These are phyloP conservation scores for Galeopterus variegatus DNA, from an alignment of 2,113 vertebrate species.

Conservation along the genomic window DNA sequence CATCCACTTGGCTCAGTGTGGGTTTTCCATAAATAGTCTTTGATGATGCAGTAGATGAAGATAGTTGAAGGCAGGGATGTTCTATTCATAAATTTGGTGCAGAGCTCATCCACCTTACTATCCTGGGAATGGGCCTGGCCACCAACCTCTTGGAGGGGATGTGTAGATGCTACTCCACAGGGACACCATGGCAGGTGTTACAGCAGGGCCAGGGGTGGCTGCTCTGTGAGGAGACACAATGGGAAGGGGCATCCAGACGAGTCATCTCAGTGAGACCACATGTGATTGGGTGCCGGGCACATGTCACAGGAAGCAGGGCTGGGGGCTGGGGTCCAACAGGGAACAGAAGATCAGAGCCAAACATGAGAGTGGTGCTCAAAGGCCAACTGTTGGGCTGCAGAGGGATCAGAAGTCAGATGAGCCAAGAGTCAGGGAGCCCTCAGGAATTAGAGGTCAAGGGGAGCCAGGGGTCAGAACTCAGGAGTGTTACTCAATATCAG, in stretches of 20 bases:
- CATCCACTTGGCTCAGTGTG: not conserved
- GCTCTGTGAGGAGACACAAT: not conserved
- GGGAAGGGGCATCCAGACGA: not conserved
- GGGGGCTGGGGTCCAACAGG: not conserved
- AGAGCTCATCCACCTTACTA: not conserved
- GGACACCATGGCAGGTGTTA: not conserved
- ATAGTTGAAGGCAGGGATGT: not conserved
- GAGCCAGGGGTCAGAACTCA: too few species aligned
- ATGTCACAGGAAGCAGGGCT: not conserved
- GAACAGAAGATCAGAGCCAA: not conserved
- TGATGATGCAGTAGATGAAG: not conserved
- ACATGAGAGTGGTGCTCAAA: not conserved
- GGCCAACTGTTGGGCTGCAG: not conserved
- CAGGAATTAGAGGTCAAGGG: too few species aligned
- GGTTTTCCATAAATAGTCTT: conserved; percentile 16
- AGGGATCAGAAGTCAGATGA: too few species aligned
- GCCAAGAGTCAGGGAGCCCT: too few species aligned
- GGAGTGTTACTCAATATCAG: too few species aligned
- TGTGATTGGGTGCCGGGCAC: not conserved
- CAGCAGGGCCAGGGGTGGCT: not conserved
- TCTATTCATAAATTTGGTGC: not conserved
- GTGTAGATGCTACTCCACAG: not conserved
- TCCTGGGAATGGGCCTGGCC: not conserved
- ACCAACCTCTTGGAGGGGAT: not conserved
- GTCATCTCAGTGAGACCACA: not conserved